These are phyloP conservation scores for Ectemnius cavifrons DNA, from an alignment of 2,888 invertebrate genomes.

Conservation along the genomic window DNA sequence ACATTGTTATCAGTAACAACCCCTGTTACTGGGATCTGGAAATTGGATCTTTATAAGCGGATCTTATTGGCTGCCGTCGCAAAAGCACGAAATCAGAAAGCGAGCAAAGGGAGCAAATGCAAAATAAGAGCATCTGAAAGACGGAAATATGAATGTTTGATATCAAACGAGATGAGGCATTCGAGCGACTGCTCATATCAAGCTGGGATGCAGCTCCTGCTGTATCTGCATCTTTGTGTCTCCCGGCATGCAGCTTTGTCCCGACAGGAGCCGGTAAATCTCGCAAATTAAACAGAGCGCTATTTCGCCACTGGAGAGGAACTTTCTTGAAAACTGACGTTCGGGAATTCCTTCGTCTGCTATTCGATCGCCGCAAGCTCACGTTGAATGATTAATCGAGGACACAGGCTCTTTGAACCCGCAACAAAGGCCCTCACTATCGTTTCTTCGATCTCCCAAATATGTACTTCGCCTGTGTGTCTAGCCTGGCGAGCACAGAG, in stretches of 20 bases:
- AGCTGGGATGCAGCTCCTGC: constrained; percentile 18
- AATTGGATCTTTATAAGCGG: too few relatives aligned
- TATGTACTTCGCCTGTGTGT: not conserved
- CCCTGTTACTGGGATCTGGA: too few relatives aligned
- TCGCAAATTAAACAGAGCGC: constrained; percentile 2
- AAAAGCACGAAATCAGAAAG: too few relatives aligned
- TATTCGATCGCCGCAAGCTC: constrained; percentile 7
- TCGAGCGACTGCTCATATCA: constrained; percentile 26
- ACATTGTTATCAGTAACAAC: too few relatives aligned
- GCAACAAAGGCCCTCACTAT: constrained; percentile 7
- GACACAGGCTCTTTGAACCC: constrained; percentile 3
- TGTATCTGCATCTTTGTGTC: not conserved
- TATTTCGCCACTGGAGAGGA: not conserved
- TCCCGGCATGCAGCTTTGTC: not conserved
- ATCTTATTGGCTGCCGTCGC: too few relatives aligned
- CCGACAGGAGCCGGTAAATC: not conserved
- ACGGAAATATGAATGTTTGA: constrained; percentile 32
- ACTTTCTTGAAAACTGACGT: constrained; percentile 1
- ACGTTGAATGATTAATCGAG: constrained; percentile 8
- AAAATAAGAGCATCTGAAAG: constrained; percentile 5
- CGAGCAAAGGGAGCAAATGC: constrained; percentile 1
- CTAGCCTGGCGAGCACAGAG: not conserved
- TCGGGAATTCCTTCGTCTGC: not conserved
- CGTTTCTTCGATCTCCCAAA: constrained; percentile 6
- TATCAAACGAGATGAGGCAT: constrained; percentile 43